Evolutionary conservation across 1,140 invertebrate species (phyloP), one percentile per base, ranked within the genome.

Genomic region (Zaprionus davidi): DNA sequence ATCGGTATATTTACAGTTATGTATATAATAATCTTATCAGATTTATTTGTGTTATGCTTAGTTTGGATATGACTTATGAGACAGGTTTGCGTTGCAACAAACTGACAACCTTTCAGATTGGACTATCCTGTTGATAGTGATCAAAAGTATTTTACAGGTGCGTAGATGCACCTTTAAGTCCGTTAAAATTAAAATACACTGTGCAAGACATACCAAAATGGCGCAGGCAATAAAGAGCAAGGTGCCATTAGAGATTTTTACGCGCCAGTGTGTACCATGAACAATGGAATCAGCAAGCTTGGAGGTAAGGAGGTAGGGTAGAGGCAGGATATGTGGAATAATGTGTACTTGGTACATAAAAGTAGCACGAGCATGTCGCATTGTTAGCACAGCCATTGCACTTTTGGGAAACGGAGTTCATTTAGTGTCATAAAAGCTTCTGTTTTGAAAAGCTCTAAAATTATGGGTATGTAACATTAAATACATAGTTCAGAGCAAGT

Each of bases 341-440:
- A 79, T 88, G 85, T 76, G 79, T 87, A 84, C 81, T 76, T 74
- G 81, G 67, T 67, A 83, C 81, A 87, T 87, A 88, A 87, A 87
- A 87, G 84, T 87, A 87, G 84, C 80, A 62, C 80, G 71, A 69
- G 41, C 58, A 58, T 80, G 74, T 84, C 74, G 78, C 81, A 81
- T 85, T 84, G 81, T 81, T 85, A 62, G 76, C 71, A 6, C 13
- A 66, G 31, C 49, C 64, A 65, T 53, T 65, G 62, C 24, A 53
- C 59, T 22, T 17, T 46, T 46, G 41, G 41, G 41, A 46, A 46
- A 46, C 17, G 41, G 6, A 46, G 41, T n/a, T 46, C 41, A 46
- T 46, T 46, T 46, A 17, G n/a, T 17, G n/a, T n/a, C 7, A n/a
- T 46, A 17, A 46, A 17, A 31, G 28, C 28, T 31, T 6, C 7